Percentiles rank a stretch among this genome's conserved stretches.
Evolutionary conservation across 2,797 vertebrate species (phyloP).

Genomic region (Tadarida brasiliensis): DNA sequence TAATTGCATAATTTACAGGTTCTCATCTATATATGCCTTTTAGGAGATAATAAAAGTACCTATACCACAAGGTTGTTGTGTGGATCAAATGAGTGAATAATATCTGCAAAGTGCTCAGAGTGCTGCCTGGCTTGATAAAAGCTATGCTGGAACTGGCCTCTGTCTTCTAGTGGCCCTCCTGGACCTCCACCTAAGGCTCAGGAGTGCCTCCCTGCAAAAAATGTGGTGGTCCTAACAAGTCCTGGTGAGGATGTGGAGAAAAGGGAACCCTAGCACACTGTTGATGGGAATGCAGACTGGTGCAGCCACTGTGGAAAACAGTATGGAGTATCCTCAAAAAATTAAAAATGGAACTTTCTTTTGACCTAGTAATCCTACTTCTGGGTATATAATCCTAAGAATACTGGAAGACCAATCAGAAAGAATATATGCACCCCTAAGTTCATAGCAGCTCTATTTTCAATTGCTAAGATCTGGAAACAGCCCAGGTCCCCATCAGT

Average conservation of each 20-base stretch:
- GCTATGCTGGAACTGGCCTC: background rate
- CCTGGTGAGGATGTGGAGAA: background rate
- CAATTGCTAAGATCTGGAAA: background rate
- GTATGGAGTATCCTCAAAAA: too few species aligned
- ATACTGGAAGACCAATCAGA: background rate
- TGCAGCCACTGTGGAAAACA: too few species aligned
- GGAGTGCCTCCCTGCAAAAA: background rate
- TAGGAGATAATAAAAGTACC: constrained; percentile 23
- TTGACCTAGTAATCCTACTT: too few species aligned
- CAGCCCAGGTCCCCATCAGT: background rate
- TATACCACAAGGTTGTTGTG: background rate
- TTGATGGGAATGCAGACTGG: too few species aligned
- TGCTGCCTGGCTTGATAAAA: background rate
- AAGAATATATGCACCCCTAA: background rate
- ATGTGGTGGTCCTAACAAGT: background rate
- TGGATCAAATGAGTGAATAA: background rate
- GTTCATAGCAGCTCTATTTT: background rate
- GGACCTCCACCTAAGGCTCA: background rate
- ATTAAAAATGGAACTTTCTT: too few species aligned
- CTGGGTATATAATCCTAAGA: background rate
- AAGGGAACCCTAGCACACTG: background rate
- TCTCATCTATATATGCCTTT: background rate
- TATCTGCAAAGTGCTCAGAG: background rate
- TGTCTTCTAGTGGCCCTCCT: background rate
- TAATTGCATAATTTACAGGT: background rate